Base-by-base conservation (phyloP, 2,888 invertebrate genomes). In the Bombylius discolor region DNA sequence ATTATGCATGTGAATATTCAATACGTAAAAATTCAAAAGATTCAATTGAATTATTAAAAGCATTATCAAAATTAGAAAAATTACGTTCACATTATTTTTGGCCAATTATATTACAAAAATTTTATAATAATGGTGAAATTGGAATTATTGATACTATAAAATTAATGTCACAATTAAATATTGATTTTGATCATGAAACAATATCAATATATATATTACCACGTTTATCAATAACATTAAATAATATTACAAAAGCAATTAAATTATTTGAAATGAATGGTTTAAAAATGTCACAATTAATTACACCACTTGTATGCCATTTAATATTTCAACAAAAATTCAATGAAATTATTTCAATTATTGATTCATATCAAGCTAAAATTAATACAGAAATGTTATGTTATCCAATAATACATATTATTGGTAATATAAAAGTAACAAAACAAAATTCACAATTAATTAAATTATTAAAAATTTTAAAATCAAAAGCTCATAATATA, bases 21-120 rank as follows among this genome's bases (percentile, higher is more conserved):
- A 64, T 84, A 53, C 77, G 66, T 3, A 64, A 66, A 1, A 65
- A 65, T 48, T 67, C 68, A 0, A 58, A 64, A 0, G 23, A 54
- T 2, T 67, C 62, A 0, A 4, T 68, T 3, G 51, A 56, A 4
- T 71, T 65, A 49, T 56, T 72, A 1, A 63, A 68, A 48, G 64
- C 64, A 1, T 47, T 74, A 4, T 55, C 60, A 0, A 58, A 64
- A 6, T 59, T 62, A 0, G 68, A 73, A 52, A 51, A 61, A 4
- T 53, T 74, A 53, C 74, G 81, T 14, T 76, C 81, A 0, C 84
- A 85, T 62, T 85, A 79, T 65, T 84, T 83, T 65, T 84, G 84
- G 84, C 83, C 84, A 0, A 68, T 84, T 52, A 58, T 85, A 49
- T 52, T 82, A 31, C 71, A 77, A 3, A 73, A 71, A 9, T 75